Evolutionary conservation across 2,888 invertebrate species (phyloP).

Genomic region (Thumatha senex): DNA sequence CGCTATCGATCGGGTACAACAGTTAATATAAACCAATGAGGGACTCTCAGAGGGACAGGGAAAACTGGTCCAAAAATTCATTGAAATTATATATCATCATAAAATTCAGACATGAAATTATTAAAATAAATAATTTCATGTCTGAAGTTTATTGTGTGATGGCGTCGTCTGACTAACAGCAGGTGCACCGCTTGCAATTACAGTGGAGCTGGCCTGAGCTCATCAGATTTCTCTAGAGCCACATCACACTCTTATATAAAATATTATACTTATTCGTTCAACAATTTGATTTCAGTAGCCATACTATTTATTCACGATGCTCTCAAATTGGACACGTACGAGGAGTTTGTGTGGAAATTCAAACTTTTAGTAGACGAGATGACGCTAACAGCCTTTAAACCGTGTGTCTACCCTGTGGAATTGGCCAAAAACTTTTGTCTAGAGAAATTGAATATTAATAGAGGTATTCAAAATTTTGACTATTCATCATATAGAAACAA

Average conservation of each 20-base stretch:
- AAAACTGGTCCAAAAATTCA: no score
- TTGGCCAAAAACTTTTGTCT: conserved; percentile 25
- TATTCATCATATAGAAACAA: not conserved
- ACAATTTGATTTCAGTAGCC: conserved; percentile 29
- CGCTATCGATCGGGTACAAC: no score
- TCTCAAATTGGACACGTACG: conserved; percentile 35
- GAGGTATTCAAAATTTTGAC: not conserved
- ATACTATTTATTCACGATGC: conserved; percentile 47
- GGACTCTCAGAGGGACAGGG: no score
- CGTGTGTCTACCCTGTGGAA: conserved; percentile 53
- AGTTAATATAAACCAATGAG: no score
- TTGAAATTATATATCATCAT: no score
- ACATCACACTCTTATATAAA: no score
- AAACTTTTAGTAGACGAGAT: conserved; percentile 48
- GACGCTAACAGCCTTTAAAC: conserved; percentile 34
- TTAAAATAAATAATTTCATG: no score
- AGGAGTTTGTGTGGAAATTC: conserved; percentile 43
- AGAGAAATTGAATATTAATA: not conserved
- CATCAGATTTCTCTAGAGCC: no score
- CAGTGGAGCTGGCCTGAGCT: no score
- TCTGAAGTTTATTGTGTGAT: no score
- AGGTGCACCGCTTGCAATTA: no score
- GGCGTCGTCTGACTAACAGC: no score
- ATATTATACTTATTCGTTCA: not conserved
- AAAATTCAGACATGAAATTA: not conserved